These are phyloP conservation scores for Meteorus cinctellus DNA, from an alignment of 2,888 invertebrate genomes.

Conservation along the genomic window DNA sequence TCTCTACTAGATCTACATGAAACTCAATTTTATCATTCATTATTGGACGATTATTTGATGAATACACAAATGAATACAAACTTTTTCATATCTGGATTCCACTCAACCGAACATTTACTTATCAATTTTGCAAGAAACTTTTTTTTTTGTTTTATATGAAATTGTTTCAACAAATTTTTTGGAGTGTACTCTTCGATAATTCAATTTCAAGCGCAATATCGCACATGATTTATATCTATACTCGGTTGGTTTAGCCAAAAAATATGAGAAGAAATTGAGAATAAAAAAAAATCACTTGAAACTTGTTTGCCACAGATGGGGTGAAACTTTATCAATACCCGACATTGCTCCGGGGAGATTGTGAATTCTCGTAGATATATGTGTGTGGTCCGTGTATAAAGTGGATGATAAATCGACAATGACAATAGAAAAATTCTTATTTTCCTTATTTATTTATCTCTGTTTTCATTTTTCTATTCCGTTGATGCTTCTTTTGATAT, in stretches of 20 bases:
- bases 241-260: not conserved
- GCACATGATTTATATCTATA: not conserved
- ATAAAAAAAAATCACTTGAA: constrained; percentile 20
- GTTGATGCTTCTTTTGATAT: not conserved
- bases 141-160: not conserved
- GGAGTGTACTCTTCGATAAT: not conserved
- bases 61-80: not conserved
- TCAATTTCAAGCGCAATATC: not conserved
- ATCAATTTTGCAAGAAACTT: too few species aligned
- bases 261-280: not conserved
- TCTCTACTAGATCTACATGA: not conserved
- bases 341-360: not conserved
- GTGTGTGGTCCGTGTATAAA: not conserved
- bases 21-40: not conserved
- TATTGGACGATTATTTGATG: too few species aligned
- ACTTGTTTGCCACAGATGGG: constrained; percentile 7
- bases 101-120: not conserved
- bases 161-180: not conserved
- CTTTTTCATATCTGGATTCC: not conserved
- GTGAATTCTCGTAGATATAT: not conserved
- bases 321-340: constrained; percentile 25
- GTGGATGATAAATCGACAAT: not conserved
- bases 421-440: not conserved
- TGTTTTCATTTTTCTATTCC: constrained; percentile 38
- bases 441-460: not conserved